Percentiles rank a stretch among this genome's conserved stretches.
Conservation (phyloP, 2,797 vertebrate genomes). For the Phoebastria nigripes region DNA sequence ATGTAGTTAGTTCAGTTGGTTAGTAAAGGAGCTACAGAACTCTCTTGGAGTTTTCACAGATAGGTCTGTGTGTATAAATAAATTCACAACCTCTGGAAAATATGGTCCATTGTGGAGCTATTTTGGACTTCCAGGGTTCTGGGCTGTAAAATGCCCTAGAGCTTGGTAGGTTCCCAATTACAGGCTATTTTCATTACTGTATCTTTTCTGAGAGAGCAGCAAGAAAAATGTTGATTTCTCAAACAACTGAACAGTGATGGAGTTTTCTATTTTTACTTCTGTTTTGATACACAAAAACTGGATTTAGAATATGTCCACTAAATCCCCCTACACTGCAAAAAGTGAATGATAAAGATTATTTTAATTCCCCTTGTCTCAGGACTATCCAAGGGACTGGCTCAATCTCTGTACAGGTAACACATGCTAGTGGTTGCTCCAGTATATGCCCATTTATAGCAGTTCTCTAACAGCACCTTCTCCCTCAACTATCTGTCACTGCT, state of each 20-base stretch:
- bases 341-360: neutral
- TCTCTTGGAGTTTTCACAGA: neutral
- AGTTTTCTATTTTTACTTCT: constrained; percentile 20
- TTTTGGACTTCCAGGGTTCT: neutral
- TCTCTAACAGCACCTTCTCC: neutral
- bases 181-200: neutral
- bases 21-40: neutral
- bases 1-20: neutral
- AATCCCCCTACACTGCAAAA: neutral
- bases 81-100: neutral
- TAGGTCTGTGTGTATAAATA: neutral
- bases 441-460: constrained; percentile 13
- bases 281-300: neutral
- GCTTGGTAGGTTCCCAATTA: neutral
- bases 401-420: neutral
- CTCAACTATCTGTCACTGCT: neutral
- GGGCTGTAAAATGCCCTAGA: neutral
- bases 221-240: neutral
- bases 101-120: neutral
- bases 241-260: neutral
- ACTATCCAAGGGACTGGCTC: neutral
- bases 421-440: neutral
- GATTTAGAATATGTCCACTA: neutral
- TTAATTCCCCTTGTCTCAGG: neutral
- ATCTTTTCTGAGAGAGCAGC: neutral